A percentile compares a stretch with the other conserved stretches of the same genome.
These are phyloP conservation scores for Gasteruption jaculator DNA, from an alignment of 2,888 invertebrate genomes.

Conservation along the genomic window DNA sequence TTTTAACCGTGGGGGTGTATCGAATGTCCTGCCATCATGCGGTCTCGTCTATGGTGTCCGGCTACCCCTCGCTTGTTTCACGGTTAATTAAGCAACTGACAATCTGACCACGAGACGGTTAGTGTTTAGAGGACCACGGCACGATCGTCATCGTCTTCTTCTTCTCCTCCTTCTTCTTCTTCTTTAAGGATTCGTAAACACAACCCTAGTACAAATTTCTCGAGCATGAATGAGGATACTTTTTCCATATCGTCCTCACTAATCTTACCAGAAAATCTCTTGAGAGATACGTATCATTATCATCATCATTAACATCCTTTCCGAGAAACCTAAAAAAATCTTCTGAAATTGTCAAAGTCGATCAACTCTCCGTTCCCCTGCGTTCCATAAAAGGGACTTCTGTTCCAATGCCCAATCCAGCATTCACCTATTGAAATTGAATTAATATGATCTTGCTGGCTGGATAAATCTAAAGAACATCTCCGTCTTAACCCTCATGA, in stretches of 20 bases:
- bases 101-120: constrained; percentile 50
- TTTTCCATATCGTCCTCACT: too few relatives aligned
- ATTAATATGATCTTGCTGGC: too few relatives aligned
- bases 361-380: too few relatives aligned
- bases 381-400: too few relatives aligned
- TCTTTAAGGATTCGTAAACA: constrained; percentile 39
- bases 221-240: constrained; percentile 44
- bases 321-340: constrained; percentile 15
- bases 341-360: too few relatives aligned
- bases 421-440: too few relatives aligned
- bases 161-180: constrained; percentile 5
- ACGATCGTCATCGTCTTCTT: constrained; percentile 34
- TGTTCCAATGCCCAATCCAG: too few relatives aligned
- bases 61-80: constrained; percentile 50
- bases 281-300: too few relatives aligned
- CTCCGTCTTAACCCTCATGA: too few relatives aligned
- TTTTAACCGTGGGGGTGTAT: constrained; percentile 44
- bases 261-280: too few relatives aligned
- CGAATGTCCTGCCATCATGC: constrained; percentile 47
- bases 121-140: constrained; percentile 35
- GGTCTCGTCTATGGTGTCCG: constrained; percentile 46
- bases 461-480: too few relatives aligned
- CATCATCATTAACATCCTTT: too few relatives aligned
- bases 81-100: constrained; percentile 51
- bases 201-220: constrained; percentile 45